Percentiles rank a stretch among this genome's conserved stretches.
Evolutionary conservation across 1,140 invertebrate species (phyloP).

Genomic region (Portunus trituberculatus): DNA sequence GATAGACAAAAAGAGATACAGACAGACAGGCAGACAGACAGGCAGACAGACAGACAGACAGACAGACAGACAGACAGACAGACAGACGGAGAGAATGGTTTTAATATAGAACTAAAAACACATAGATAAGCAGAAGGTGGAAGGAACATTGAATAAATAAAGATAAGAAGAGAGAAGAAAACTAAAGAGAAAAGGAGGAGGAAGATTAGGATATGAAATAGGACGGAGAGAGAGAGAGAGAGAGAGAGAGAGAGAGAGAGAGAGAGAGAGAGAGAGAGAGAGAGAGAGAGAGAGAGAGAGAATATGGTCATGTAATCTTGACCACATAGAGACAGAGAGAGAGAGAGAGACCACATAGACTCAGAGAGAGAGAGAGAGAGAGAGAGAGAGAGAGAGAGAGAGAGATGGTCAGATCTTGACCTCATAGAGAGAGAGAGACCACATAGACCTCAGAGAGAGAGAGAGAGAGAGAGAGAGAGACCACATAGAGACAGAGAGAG

Average conservation of each 20-base stretch:
- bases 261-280: no score
- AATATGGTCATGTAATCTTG: no score
- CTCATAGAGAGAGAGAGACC: not conserved
- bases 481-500: not conserved
- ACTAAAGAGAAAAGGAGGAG: not conserved
- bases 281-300: conserved; percentile 1
- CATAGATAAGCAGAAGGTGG: no score
- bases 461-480: not conserved
- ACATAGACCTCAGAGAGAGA: no score
- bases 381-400: conserved; percentile 47
- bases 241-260: not conserved
- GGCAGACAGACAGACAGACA: conserved; percentile 13
- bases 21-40: conserved; percentile 1
- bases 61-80: no score
- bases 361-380: conserved; percentile 24
- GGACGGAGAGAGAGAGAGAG: not conserved
- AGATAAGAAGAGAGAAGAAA: not conserved
- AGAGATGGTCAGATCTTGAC: conserved; percentile 31
- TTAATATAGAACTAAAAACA: not conserved
- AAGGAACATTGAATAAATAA: not conserved
- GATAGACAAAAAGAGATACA: no score
- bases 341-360: not conserved
- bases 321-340: no score
- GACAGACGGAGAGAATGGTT: not conserved
- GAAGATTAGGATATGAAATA: not conserved